A percentile compares a stretch with the other conserved stretches of the same genome.
phyloP scores from a whole-genome alignment of 2,113 vertebrate genomes.

The Synodontis membranacea region DNA sequence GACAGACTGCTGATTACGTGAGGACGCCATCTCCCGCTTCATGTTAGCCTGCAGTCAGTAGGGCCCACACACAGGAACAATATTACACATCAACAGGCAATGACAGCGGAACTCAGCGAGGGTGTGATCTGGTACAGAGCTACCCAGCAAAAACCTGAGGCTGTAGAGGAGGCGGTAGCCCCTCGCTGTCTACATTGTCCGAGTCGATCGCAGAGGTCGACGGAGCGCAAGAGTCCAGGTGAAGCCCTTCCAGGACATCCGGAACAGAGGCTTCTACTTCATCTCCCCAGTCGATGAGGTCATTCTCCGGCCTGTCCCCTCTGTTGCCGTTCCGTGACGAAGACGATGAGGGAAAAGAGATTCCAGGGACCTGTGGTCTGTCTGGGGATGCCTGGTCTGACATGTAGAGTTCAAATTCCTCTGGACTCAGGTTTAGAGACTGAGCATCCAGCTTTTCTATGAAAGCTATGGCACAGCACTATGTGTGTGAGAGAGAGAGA shows the following conservation, averaged over 20 bases:
- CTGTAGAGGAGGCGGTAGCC: conserved; percentile 88
- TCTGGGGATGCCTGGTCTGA: conserved; percentile 84
- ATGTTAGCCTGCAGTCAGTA: not conserved
- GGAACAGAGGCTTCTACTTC: conserved; percentile 86
- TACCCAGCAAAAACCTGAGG: conserved; percentile 91
- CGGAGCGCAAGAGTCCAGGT: conserved; percentile 71
- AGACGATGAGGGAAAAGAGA: conserved; percentile 44
- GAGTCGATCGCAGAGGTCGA: conserved; percentile 89
- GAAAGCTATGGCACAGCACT: conserved; percentile 97
- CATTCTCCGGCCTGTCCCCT: conserved; percentile 78
- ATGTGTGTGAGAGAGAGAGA: conserved; percentile 7
- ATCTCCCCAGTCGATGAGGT: conserved; percentile 96
- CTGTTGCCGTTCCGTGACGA: conserved; percentile 19
- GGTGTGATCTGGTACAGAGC: conserved; percentile 36
- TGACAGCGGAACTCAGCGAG: not conserved
- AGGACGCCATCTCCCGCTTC: conserved; percentile 14
- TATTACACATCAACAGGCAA: conserved; percentile 23
- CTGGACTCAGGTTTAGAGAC: conserved; percentile 89
- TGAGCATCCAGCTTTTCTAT: conserved; percentile 96
- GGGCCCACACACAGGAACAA: not conserved
- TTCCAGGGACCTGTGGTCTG: conserved; percentile 73
- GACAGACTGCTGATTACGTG: conserved; percentile 15
- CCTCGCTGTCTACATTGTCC: conserved; percentile 91
- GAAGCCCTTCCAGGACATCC: conserved; percentile 82
- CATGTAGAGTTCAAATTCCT: conserved; percentile 96